Percentiles rank a stretch among this genome's conserved stretches.
Conservation (phyloP, 2,113 vertebrate species). For the Ariopsis seemanni region DNA sequence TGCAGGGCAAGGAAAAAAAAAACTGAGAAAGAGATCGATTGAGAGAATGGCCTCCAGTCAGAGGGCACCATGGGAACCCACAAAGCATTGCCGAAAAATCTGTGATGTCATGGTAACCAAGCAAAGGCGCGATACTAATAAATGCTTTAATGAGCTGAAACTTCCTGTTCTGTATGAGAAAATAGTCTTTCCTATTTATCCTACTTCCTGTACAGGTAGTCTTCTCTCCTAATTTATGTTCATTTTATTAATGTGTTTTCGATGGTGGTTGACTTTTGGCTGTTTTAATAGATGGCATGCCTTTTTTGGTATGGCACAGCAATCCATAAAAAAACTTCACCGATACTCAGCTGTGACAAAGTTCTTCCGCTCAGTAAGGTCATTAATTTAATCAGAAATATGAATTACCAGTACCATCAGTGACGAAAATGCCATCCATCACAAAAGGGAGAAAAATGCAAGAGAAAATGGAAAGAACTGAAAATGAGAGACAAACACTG, state of each 20-base stretch:
- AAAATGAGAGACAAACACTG: not conserved
- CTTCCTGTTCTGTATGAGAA: not conserved
- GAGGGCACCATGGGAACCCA: not conserved
- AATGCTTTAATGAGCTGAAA: not conserved
- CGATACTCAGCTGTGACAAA: not conserved
- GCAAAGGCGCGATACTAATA: not conserved
- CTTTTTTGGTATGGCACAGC: not conserved
- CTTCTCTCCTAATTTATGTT: not conserved
- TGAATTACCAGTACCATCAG: constrained; percentile 17
- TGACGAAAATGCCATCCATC: not conserved
- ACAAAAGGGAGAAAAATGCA: not conserved
- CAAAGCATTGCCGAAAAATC: not conserved
- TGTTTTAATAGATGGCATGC: not conserved
- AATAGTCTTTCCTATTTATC: not conserved
- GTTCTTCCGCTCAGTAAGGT: not conserved
- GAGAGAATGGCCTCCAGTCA: constrained; percentile 12
- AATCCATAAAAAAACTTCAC: constrained; percentile 8
- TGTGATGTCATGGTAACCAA: constrained; percentile 26
- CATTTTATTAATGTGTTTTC: not conserved
- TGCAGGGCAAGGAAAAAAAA: not conserved
- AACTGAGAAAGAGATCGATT: not conserved
- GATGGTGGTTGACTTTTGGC: not conserved
- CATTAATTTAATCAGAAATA: constrained; percentile 28
- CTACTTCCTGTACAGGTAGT: not conserved
- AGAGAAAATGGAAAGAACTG: not conserved